These are phyloP conservation scores for Cyanocitta stelleri DNA, from an alignment of 2,113 vertebrate genomes.

Conservation along the genomic window DNA sequence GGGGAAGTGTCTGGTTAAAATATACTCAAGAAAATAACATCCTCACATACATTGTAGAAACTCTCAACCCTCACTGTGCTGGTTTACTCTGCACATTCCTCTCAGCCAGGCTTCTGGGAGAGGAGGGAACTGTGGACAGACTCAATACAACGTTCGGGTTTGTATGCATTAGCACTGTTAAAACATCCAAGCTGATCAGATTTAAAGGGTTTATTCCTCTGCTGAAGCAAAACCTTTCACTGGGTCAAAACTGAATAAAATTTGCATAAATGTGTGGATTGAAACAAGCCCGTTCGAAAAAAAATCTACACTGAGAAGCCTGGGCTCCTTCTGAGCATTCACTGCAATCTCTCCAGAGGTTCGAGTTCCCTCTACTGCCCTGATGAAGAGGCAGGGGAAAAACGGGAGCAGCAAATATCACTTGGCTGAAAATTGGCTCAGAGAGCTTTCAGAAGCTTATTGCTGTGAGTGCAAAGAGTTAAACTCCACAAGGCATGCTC, in stretches of 20 bases:
- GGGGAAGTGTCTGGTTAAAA: background rate
- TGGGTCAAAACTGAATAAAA: background rate
- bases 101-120: background rate
- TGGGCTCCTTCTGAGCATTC: background rate
- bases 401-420: accelerated
- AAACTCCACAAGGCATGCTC: conserved; percentile 30
- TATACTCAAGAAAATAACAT: background rate
- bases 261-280: background rate
- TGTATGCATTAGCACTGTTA: background rate
- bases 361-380: background rate
- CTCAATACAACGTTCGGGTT: background rate
- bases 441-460: background rate
- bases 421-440: background rate
- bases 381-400: background rate
- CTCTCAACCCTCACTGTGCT: background rate
- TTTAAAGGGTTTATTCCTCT: background rate
- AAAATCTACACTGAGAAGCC: background rate
- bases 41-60: background rate
- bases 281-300: background rate
- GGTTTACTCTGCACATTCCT: background rate
- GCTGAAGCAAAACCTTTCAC: background rate
- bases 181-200: background rate
- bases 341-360: background rate
- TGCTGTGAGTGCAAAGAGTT: conserved; percentile 10
- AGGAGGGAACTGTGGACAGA: background rate